Evolutionary conservation across 1,140 invertebrate genomes (phyloP).

Genomic region (Lanistes nyassanus): DNA sequence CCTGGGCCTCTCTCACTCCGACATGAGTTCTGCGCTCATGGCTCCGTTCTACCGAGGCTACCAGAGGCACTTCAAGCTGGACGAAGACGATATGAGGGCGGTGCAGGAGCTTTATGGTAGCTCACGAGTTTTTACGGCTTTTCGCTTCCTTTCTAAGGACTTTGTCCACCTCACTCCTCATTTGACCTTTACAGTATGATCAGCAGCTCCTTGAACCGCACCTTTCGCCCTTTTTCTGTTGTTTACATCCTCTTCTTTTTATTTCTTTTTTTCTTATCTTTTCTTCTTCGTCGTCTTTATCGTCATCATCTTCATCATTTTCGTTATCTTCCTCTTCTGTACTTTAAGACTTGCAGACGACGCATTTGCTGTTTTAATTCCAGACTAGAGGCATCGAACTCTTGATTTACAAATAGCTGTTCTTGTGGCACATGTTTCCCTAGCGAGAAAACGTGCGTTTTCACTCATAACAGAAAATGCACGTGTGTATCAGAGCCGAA

Average conservation of each 20-base stretch:
- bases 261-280: background rate
- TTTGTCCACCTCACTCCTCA: background rate
- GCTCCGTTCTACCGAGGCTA: slow-evolving; percentile 70
- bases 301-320: no score
- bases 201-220: background rate
- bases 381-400: no score
- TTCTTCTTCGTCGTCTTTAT: no score
- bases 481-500: no score
- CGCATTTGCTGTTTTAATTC: no score
- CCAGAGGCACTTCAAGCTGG: slow-evolving; percentile 79
- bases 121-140: no score
- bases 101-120: slow-evolving; percentile 74
- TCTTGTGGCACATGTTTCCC: no score
- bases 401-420: no score
- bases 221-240: background rate
- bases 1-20: slow-evolving; percentile 66
- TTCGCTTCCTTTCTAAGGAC: background rate
- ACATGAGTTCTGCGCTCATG: slow-evolving; percentile 64
- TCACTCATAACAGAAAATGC: no score
- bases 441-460: no score
- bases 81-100: slow-evolving; percentile 86
- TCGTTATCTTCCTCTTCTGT: no score
- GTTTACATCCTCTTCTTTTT: background rate
- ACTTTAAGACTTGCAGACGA: no score
- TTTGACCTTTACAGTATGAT: background rate